These are phyloP conservation scores for Centruroides vittatus DNA, from an alignment of 1,140 invertebrate genomes.

Conservation along the genomic window DNA sequence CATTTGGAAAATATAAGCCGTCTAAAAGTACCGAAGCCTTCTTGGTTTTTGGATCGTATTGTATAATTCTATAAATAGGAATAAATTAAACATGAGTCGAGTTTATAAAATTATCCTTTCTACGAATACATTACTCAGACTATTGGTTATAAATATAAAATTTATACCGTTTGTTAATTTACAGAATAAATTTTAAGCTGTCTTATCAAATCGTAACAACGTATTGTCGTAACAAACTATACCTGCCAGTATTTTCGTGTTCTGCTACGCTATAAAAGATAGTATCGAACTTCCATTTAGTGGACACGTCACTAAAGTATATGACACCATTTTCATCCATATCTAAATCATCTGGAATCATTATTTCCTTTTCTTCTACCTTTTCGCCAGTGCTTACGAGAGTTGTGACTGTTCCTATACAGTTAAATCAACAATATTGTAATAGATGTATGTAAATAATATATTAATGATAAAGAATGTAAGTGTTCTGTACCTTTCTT, in stretches of 20 bases:
- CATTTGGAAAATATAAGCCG: constrained; percentile 18
- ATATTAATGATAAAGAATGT: too few species aligned
- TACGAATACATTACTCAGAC: too few species aligned
- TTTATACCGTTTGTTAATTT: too few species aligned
- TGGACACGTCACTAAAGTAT: constrained; percentile 59
- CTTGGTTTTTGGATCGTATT: neutral
- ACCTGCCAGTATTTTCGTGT: constrained; percentile 55
- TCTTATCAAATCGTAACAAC: too few species aligned
- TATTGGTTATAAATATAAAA: too few species aligned
- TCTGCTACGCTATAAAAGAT: constrained; percentile 40
- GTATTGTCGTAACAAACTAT: constrained; percentile 13
- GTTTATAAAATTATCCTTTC: too few species aligned
- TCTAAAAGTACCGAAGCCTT: constrained; percentile 6
- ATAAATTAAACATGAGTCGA: too few species aligned
- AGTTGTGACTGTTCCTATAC: constrained; percentile 24
- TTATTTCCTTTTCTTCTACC: constrained; percentile 23
- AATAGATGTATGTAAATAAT: too few species aligned
- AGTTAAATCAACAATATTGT: neutral
- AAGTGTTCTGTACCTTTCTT: constrained; percentile 1
- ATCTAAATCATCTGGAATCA: constrained; percentile 38
- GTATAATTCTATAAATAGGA: too few species aligned
- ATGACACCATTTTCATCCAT: constrained; percentile 55
- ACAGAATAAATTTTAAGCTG: too few species aligned
- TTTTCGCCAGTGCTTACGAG: constrained; percentile 21
- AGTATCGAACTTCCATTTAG: constrained; percentile 46